Percentiles rank a stretch among this genome's conserved stretches.
These are phyloP conservation scores for Phalera bucephala DNA, from an alignment of 2,888 invertebrate species.

Conservation along the genomic window DNA sequence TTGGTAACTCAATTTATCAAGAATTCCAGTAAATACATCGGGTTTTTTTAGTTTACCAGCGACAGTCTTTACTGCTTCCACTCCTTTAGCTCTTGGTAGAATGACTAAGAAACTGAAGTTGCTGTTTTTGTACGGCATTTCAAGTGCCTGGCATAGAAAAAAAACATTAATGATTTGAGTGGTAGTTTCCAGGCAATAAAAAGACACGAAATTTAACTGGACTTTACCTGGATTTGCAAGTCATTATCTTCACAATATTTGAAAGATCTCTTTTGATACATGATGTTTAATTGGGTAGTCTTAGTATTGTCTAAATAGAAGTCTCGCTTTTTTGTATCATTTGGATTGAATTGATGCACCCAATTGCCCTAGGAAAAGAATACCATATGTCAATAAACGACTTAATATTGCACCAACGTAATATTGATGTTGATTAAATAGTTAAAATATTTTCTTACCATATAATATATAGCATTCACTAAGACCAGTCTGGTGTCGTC, in stretches of 20 bases:
- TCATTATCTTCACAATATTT: slow-evolving; percentile 22
- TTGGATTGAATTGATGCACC: slow-evolving; percentile 28
- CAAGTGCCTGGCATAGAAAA: slow-evolving; percentile 41
- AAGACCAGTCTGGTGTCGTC: slow-evolving; percentile 38
- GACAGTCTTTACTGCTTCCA: slow-evolving; percentile 14
- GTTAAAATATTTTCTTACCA: slow-evolving; percentile 28
- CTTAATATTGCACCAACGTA: no score
- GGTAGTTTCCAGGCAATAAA: no score
- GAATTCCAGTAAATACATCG: slow-evolving; percentile 12
- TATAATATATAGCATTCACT: slow-evolving; percentile 49
- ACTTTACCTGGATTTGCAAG: slow-evolving; percentile 25
- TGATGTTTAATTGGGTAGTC: slow-evolving; percentile 24
- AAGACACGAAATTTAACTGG: no score
- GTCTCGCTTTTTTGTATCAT: slow-evolving; percentile 22
- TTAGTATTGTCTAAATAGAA: slow-evolving; percentile 28
- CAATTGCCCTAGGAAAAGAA: slow-evolving; percentile 38
- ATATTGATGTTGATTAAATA: no score
- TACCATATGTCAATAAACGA: no score
- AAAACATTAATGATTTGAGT: no score
- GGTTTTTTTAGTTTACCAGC: slow-evolving; percentile 23
- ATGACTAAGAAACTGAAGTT: slow-evolving; percentile 32
- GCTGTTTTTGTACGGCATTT: slow-evolving; percentile 35
- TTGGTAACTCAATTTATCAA: slow-evolving; percentile 6
- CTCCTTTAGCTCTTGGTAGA: slow-evolving; percentile 34
- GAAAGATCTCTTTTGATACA: slow-evolving; percentile 33